Percentiles rank a stretch among this genome's conserved stretches.
These are phyloP conservation scores for Scopus umbretta DNA, from an alignment of 2,113 vertebrate species.

Conservation along the genomic window DNA sequence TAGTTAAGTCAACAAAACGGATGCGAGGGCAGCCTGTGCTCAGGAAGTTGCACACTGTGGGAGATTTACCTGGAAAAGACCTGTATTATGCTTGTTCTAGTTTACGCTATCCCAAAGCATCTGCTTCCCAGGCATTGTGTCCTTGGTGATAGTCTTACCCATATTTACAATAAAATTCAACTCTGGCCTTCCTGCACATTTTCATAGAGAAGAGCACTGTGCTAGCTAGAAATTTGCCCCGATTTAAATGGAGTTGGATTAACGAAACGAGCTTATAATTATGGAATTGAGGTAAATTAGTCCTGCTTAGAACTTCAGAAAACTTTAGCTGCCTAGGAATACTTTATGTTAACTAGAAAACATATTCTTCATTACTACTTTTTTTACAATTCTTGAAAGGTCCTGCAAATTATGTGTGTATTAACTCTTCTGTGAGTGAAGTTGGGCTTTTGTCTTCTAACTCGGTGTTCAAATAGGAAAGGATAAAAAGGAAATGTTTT, in stretches of 20 bases:
- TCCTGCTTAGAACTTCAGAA: background rate
- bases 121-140: background rate
- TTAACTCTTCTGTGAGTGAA: background rate
- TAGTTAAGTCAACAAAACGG: background rate
- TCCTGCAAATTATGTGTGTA: background rate
- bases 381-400: background rate
- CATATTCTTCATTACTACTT: background rate
- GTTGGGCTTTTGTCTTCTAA: background rate
- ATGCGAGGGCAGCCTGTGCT: background rate
- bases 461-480: no score
- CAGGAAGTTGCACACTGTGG: background rate
- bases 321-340: background rate
- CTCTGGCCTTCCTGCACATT: background rate
- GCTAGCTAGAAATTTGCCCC: background rate
- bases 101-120: background rate
- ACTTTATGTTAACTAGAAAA: background rate
- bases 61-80: background rate
- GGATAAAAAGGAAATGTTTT: background rate
- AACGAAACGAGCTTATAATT: background rate
- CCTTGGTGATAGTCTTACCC: background rate
- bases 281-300: background rate
- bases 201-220: background rate
- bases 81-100: background rate
- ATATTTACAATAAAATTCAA: background rate
- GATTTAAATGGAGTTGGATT: background rate